Evolutionary conservation across 1,140 invertebrate species (phyloP).

Genomic region (Eupristina koningsbergeri): DNA sequence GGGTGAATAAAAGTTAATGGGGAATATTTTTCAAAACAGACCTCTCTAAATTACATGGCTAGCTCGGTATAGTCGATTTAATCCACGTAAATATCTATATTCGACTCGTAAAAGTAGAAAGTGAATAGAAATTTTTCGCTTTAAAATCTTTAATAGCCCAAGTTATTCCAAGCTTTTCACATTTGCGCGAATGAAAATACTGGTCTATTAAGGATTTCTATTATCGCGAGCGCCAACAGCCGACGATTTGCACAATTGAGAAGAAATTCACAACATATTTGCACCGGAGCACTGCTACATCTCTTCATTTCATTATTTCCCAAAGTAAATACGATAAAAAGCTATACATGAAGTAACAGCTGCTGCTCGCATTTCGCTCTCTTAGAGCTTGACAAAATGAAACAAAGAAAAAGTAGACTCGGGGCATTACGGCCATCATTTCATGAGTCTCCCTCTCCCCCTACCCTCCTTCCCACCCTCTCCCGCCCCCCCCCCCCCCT

Average conservation of each 20-base stretch:
- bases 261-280: constrained; percentile 43
- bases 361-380: neutral
- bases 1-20: neutral
- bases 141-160: neutral
- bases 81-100: neutral
- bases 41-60: neutral
- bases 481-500: constrained; percentile 9
- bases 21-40: neutral
- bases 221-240: neutral
- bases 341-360: constrained; percentile 4
- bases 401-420: constrained; percentile 14
- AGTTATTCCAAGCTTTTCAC: neutral
- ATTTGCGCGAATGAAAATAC: neutral
- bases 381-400: constrained; percentile 12
- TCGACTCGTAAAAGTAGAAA: neutral
- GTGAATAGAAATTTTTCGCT: neutral
- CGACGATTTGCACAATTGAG: constrained; percentile 2
- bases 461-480: constrained; percentile 1
- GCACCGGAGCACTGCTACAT: constrained; percentile 3
- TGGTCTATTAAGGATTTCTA: neutral
- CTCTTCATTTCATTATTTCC: constrained; percentile 26
- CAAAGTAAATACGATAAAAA: constrained; percentile 21
- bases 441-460: constrained; percentile 7
- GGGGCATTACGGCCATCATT: constrained; percentile 5
- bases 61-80: neutral